Evolutionary conservation across 2,888 invertebrate genomes (phyloP), one percentile per base, ranked within the genome.

Genomic region (Sarcophaga rosellei): DNA sequence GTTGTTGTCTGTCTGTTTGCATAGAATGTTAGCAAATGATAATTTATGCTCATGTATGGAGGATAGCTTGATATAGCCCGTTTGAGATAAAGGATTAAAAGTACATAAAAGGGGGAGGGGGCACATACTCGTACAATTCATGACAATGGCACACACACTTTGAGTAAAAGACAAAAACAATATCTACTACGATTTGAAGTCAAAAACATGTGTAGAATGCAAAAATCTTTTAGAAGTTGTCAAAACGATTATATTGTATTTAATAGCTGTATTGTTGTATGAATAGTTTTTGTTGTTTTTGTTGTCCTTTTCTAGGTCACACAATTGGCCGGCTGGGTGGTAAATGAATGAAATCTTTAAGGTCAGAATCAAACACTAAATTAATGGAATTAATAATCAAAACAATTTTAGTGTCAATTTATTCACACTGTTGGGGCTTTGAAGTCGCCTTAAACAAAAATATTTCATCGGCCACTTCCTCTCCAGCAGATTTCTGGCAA

Each of bases 181-280:
- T 44, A 72, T 65, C 70, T 1, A 59, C 63, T 59, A 35, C 70
- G 4, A 65, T 20, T 79, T 69, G 21, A 65, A 53, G 69, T 79
- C 59, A 74, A 65, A 78, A 84, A 79, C 84, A 75, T 79, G 78
- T 79, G 63, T 45, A 25, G 63, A 69, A 84, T 79, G 45, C 53
- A 53, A 15, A 53, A 53, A 15, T 53, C 15, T 47, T 47, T 3
- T 47, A 15, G 15, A 47, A 83, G n/a, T 68, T 83, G 73, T 78
- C 73, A 78, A 78, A 78, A 74, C 68, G 78, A 79, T 78, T 79
- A 78, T 59, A 68, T 66, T 66, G 68, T 20, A 8, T 35, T 35
- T 66, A 23, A n/a, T 44, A 17, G 12, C 1, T 35, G 17, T 45
- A 21, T 15, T 76, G 8, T 66, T 20, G 20, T 11, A 12, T 45